Evolutionary conservation across 2,113 vertebrate genomes (phyloP), one percentile per base, ranked within the genome.

Genomic region (Lota lota): DNA sequence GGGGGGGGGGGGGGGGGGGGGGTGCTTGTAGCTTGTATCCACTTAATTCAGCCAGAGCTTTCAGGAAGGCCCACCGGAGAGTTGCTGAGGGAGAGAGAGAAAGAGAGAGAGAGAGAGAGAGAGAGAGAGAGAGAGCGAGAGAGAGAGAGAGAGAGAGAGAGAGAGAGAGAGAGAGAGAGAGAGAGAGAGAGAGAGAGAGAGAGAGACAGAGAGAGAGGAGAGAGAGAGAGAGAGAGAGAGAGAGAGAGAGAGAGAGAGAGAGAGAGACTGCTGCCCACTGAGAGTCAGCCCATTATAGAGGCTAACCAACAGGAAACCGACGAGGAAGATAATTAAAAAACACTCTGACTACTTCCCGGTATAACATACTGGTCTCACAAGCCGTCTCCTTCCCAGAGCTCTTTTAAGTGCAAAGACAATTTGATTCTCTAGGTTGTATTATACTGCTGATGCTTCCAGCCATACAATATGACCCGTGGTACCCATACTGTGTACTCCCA

Each of bases 31-130:
- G 75, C 81, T 40, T 78, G 83, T 67, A 87, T 79, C 77, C 90
- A 92, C 87, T 92, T 90, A 90, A 91, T 92, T 89, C 90, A 85
- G 83, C 87, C 78, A 82, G 87, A 84, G 82, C 86, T 87, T 74
- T 74, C 36, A 69, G 85, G 83, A 89, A 72, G 81, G 72, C 86
- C 89, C 85, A 90, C 87, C 86, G 88, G 91, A 92, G 89, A 90
- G 86, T 90, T 84, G 77, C 54, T 59, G 40, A 87, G 36, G 36
- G 36, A 40, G 36, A 7, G 36, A 7, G 28, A 7, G 28, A 33
- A 7, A 3, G 7, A 33, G 28, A 7, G 28, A 33, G 28, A 33
- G 28, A 33, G 28, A 7, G 28, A 33, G 28, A 33, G 28, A 33
- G 28, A 7, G 28, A 33, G 28, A 3, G 28, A 33, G 28, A 33